These are phyloP conservation scores for Indri indri DNA, from an alignment of 2,113 vertebrate species.

Conservation along the genomic window DNA sequence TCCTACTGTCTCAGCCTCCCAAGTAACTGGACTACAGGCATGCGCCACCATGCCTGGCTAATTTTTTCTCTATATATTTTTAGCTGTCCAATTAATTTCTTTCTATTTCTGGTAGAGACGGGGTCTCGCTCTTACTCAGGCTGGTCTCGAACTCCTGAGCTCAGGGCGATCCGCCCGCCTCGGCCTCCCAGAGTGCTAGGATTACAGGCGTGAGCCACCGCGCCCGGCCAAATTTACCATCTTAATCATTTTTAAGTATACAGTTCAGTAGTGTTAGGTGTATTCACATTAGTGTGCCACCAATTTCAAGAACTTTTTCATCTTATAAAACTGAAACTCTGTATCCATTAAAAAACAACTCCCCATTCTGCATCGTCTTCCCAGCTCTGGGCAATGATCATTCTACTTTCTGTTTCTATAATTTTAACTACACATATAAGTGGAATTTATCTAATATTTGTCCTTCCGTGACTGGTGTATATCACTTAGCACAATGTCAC, in stretches of 20 bases:
- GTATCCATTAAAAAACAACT: not conserved
- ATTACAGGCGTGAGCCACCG: no score
- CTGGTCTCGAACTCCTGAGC: no score
- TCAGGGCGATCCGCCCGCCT: no score
- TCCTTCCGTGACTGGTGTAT: not conserved
- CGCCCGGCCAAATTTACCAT: not conserved
- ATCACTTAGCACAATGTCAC: not conserved
- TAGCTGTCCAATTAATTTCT: no score
- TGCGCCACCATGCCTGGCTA: no score
- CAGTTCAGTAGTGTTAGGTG: not conserved
- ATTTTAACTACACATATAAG: not conserved
- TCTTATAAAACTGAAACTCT: constrained; percentile 8
- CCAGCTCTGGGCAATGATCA: not conserved
- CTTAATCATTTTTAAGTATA: not conserved
- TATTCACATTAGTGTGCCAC: not conserved
- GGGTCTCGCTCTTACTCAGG: no score
- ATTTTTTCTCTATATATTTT: no score
- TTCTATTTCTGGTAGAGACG: no score
- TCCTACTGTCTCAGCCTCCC: no score
- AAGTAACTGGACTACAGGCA: no score
- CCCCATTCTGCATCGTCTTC: not conserved
- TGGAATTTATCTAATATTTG: not conserved
- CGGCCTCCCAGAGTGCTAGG: no score
- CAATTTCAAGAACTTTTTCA: not conserved
- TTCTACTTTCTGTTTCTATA: not conserved